Evolutionary conservation across 2,113 vertebrate genomes (phyloP).

Genomic region (Nycticebus coucang): DNA sequence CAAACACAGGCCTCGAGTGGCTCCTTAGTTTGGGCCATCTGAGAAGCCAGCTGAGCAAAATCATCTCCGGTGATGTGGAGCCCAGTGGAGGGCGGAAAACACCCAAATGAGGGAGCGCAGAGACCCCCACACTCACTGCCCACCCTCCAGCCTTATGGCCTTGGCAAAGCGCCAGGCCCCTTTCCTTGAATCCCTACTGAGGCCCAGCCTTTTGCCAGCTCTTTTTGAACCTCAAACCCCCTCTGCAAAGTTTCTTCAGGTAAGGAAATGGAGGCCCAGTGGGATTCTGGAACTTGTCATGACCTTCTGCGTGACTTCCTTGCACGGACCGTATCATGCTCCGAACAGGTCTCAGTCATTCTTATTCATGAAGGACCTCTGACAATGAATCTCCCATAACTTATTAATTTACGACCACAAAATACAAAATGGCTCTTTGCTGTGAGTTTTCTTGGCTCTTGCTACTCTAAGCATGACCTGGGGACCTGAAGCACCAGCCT

Average conservation of each 20-base stretch:
- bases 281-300: not conserved
- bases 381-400: not conserved
- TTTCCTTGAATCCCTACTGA: not conserved
- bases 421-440: not conserved
- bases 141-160: accelerated
- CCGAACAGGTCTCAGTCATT: accelerated
- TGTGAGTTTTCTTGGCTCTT: not conserved
- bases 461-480: too few species aligned
- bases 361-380: not conserved
- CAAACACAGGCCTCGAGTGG: not conserved
- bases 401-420: not conserved
- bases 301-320: not conserved
- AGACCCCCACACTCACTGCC: not conserved
- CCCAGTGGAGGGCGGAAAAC: not conserved
- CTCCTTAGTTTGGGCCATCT: too few species aligned
- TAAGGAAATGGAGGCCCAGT: not conserved
- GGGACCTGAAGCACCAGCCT: accelerated
- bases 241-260: not conserved
- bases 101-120: accelerated
- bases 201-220: too few species aligned
- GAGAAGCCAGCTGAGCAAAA: not conserved
- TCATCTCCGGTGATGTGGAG: not conserved
- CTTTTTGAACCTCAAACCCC: not conserved
- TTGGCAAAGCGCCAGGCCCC: not conserved
- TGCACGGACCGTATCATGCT: accelerated